These are phyloP conservation scores for Epinephelus coioides DNA, from an alignment of 2,797 vertebrate species.

Conservation along the genomic window DNA sequence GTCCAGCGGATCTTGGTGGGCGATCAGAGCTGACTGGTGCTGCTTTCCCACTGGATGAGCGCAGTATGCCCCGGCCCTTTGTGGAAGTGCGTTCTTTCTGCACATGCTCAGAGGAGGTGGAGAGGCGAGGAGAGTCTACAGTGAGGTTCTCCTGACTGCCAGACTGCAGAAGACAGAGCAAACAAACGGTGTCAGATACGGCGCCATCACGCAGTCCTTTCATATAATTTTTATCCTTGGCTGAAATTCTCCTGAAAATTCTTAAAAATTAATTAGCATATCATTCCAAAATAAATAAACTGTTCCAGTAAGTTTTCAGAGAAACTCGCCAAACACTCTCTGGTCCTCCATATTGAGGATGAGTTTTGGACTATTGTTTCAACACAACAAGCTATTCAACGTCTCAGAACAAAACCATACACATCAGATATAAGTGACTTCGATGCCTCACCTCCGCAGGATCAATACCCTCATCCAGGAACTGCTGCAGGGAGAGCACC, in stretches of 20 bases:
- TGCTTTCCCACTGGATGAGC: slow-evolving; percentile 91
- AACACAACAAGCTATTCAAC: too few species aligned
- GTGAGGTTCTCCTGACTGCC: slow-evolving; percentile 94
- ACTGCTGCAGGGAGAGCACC: slow-evolving; percentile 94
- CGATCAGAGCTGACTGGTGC: slow-evolving; percentile 78
- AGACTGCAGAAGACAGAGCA: slow-evolving; percentile 80
- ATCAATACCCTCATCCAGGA: slow-evolving; percentile 93
- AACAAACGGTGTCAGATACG: not conserved
- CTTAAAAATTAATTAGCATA: not conserved
- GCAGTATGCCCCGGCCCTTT: slow-evolving; percentile 88
- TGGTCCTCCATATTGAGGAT: not conserved
- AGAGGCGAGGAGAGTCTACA: slow-evolving; percentile 91
- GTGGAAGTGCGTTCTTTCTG: slow-evolving; percentile 84
- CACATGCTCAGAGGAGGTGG: slow-evolving; percentile 87
- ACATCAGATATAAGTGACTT: not conserved
- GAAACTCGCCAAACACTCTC: not conserved
- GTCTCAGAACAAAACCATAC: not conserved
- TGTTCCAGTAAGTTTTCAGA: not conserved
- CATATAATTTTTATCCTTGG: not conserved
- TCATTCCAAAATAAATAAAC: not conserved
- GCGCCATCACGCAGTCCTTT: not conserved
- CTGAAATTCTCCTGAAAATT: not conserved
- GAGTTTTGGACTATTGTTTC: not conserved
- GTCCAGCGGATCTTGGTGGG: slow-evolving; percentile 60
- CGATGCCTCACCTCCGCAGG: slow-evolving; percentile 80